Evolutionary conservation across 2,797 vertebrate genomes (phyloP).

Genomic region (Malacoctenus gilli): DNA sequence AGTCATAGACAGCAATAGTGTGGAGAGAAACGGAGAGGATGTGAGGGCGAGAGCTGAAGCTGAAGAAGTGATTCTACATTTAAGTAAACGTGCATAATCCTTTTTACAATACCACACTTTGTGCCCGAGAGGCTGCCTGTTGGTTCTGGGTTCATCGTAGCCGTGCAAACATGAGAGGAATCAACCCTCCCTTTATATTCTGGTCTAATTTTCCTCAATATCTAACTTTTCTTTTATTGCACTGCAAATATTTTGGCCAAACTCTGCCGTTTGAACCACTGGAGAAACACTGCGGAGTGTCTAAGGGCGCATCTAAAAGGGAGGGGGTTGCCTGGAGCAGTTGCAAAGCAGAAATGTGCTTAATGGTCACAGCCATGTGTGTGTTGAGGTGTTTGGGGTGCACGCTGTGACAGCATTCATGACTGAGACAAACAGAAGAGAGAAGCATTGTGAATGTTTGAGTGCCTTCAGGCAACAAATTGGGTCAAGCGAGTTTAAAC

Average conservation of each 20-base stretch:
- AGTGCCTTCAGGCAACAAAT: slow-evolving; percentile 47
- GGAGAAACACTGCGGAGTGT: slow-evolving; percentile 47
- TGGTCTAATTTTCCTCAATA: slow-evolving; percentile 20
- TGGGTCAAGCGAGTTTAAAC: slow-evolving; percentile 58
- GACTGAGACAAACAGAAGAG: slow-evolving; percentile 19
- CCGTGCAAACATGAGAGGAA: neutral
- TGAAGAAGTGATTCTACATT: slow-evolving; percentile 9
- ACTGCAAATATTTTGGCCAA: slow-evolving; percentile 70
- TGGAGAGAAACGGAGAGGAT: slow-evolving; percentile 4
- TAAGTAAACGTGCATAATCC: slow-evolving; percentile 5
- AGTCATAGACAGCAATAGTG: slow-evolving; percentile 27
- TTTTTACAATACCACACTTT: neutral
- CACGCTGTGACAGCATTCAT: slow-evolving; percentile 40
- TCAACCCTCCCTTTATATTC: neutral
- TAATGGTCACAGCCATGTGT: no score
- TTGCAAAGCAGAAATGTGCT: slow-evolving; percentile 37
- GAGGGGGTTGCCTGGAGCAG: neutral
- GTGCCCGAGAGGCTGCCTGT: neutral
- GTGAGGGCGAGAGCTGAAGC: neutral
- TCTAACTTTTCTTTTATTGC: slow-evolving; percentile 20
- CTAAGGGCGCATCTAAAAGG: slow-evolving; percentile 14
- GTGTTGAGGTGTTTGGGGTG: slow-evolving; percentile 38
- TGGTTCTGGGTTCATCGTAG: neutral
- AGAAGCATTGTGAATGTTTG: slow-evolving; percentile 14
- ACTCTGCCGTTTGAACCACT: slow-evolving; percentile 67